These are phyloP conservation scores for Thamnophis sirtalis DNA, from an alignment of 2,113 vertebrate species.

Conservation along the genomic window DNA sequence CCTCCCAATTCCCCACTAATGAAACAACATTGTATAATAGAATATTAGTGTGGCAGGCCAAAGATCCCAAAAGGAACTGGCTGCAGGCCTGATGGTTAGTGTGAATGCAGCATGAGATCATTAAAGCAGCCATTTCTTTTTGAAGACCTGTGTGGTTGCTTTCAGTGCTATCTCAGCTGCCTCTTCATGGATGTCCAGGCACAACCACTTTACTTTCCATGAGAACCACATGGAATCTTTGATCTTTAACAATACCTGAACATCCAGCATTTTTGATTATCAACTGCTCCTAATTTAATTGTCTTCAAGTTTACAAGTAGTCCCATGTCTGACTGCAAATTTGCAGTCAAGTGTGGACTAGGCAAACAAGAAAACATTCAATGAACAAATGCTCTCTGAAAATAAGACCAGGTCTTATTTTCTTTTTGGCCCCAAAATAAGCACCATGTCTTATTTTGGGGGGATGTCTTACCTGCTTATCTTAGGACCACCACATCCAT, in stretches of 20 bases:
- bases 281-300: background rate
- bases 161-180: background rate
- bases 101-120: background rate
- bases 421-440: no score
- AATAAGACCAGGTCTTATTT: no score
- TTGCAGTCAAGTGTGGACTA: background rate
- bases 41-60: no score
- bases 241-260: background rate
- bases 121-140: background rate
- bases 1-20: no score
- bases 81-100: no score
- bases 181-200: background rate
- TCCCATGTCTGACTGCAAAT: background rate
- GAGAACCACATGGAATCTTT: background rate
- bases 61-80: no score
- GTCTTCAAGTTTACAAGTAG: background rate
- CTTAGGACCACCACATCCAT: no score
- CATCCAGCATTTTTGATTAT: background rate
- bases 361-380: background rate
- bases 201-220: background rate
- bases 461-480: no score
- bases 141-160: background rate
- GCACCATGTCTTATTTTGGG: no score
- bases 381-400: background rate
- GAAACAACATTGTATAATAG: no score